A percentile compares a stretch with the other conserved stretches of the same genome.
Evolutionary conservation across 2,888 invertebrate species (phyloP).

Genomic region (Eristalis intricaria): DNA sequence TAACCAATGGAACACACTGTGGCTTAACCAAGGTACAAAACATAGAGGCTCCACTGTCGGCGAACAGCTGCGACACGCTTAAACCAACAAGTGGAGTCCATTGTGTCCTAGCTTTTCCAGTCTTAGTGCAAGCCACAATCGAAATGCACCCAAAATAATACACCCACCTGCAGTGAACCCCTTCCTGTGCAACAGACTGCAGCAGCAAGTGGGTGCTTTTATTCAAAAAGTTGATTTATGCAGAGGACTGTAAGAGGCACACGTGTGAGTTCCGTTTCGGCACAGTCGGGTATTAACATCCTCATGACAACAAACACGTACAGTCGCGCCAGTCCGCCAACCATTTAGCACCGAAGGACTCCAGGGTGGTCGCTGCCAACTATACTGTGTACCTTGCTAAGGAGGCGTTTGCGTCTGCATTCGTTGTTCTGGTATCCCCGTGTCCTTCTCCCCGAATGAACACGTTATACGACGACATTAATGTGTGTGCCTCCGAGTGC

Average conservation of each 20-base stretch:
- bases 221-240: conserved; percentile 55
- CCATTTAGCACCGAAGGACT: conserved; percentile 3
- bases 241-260: conserved; percentile 37
- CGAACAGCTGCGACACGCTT: too few relatives aligned
- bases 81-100: too few relatives aligned
- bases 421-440: neutral
- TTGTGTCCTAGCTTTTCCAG: too few relatives aligned
- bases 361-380: neutral
- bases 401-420: neutral
- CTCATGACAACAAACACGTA: conserved; percentile 39
- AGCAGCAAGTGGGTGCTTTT: neutral
- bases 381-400: neutral
- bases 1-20: too few relatives aligned
- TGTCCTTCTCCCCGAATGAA: conserved; percentile 3
- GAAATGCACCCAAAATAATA: neutral
- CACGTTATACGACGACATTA: conserved; percentile 24
- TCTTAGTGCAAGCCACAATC: too few relatives aligned
- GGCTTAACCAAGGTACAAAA: too few relatives aligned
- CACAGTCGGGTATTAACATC: conserved; percentile 52
- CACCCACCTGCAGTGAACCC: neutral
- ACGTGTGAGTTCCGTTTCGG: conserved; percentile 56
- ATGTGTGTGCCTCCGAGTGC: neutral
- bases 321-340: neutral
- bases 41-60: too few relatives aligned
- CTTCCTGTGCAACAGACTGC: conserved; percentile 5